Evolutionary conservation across 2,113 vertebrate species (phyloP), one percentile per base, ranked within the genome.

Genomic region (Camelus bactrianus): DNA sequence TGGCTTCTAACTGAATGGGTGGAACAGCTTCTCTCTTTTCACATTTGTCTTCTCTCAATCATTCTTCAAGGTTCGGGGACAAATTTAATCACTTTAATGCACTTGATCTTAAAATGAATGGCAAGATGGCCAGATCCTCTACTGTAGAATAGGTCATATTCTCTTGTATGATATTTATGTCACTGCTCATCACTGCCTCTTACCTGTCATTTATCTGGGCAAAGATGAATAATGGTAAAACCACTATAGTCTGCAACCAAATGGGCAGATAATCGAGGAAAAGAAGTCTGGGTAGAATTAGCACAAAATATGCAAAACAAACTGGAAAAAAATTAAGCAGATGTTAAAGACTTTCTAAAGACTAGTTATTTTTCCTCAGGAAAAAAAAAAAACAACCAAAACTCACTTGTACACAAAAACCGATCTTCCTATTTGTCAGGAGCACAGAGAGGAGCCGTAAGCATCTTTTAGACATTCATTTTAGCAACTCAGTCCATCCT

Each of bases 391-490:
- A 94, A 8, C 38, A 96, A n/a, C 2, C 48, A 52, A 96, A 92
- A 48, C 82, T 84, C 38, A 94, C 67, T 94, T 82, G 83, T 15
- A 26, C 48, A 54, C 60, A 56, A 79, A 96, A 98, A 42, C 46
- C 60, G 54, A 73, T 92, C 75, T 95, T 97, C 93, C 69, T 82
- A 7, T 97, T 96, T 96, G 75, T 96, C 87, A 94, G 91, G 48
- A 91, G 42, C 72, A 96, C 10, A 19, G 42, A 89, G 35, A 89
- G 38, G 50, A 88, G 54, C 32, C 38, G 20, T 81, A 84, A 87
- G 96, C 28, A 60, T 95, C 80, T 87, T 98, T 97, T 85, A 96
- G 72, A 60, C 91, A 82, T 94, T 96, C 35, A 86, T 98, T 98
- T 84, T 95, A 89, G 97, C 77, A 84, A 83, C 80, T 69, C 64